Evolutionary conservation across 1,140 invertebrate genomes (phyloP), one percentile per base, ranked within the genome.

Genomic region (Formica exsecta): DNA sequence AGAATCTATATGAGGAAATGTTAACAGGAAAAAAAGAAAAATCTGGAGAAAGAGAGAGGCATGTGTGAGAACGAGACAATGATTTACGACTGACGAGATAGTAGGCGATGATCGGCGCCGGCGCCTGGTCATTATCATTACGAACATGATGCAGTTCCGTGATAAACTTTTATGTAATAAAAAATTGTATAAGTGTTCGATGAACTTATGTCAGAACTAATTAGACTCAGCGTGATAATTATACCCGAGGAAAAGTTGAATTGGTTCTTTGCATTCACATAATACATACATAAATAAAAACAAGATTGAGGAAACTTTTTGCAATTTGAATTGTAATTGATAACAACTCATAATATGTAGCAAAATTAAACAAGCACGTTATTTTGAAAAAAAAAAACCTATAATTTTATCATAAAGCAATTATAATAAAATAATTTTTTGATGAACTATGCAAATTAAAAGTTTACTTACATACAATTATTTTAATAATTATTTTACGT

Each of bases 111-210:
- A 90, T 90, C 81, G 86, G 86, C 76, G 80, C 76, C 38, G 86
- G 86, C 75, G 80, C 81, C 86, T 62, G 51, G 66, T 83, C 71
- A 90, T 89, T 85, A 89, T 87, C 88, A 62, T 89, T 89, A 87
- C 38, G 38, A 80, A 48, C 36, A 61, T 22, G 41, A 9, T 59
- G 25, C 66, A 79, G 41, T 83, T 41, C 61, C 29, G 41, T 41
- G n/a, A 54, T 19, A 22, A 9, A 64, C 84, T 71, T 66, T 8
- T 70, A 16, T 77, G 51, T 19, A 85, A 64, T 57, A 54, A 73
- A 29, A 38, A 48, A 54, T 85, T 68, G 11, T 48, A 6, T 57
- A 74, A 85, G 65, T 29, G 25, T 19, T 57, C 57, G 38, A 44
- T 51, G 25, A 48, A 51, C 32, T 62, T 48, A 5, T 59, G 3